phyloP scores from a whole-genome alignment of 2,113 vertebrate species.

The Ptyas mucosa region DNA sequence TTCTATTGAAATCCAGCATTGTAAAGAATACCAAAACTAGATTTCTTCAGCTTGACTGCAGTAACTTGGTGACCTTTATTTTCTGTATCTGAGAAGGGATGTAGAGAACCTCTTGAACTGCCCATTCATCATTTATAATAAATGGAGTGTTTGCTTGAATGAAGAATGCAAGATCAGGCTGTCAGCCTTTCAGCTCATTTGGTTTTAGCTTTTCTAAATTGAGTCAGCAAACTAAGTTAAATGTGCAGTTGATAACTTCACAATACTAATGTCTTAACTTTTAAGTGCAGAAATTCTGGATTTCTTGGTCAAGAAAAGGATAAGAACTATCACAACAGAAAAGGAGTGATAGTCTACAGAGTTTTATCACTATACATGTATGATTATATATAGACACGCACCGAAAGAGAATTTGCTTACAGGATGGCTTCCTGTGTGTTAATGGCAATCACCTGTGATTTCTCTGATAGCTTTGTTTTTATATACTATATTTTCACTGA shows the following conservation, averaged over 20 bases:
- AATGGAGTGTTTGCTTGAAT: neutral
- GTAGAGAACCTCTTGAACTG: neutral
- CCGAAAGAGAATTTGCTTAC: neutral
- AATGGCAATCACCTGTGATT: neutral
- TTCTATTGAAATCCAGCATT: neutral
- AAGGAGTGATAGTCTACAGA: fast-evolving
- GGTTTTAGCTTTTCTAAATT: neutral
- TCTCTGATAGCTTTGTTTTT: neutral
- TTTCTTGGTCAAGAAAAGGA: neutral
- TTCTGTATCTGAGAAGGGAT: neutral
- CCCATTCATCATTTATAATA: neutral
- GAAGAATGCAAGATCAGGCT: neutral
- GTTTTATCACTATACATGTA: neutral
- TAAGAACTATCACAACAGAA: neutral
- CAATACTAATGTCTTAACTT: neutral
- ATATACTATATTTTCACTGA: neutral
- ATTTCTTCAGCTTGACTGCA: neutral
- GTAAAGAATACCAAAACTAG: neutral
- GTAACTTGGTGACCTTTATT: neutral
- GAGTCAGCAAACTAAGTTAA: constrained; percentile 6
- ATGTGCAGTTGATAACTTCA: neutral
- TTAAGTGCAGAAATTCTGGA: neutral
- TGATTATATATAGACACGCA: neutral
- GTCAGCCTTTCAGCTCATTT: constrained; percentile 14
- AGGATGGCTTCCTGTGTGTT: neutral